phyloP scores from a whole-genome alignment of 2,113 vertebrate genomes.

The Aegithalos caudatus region DNA sequence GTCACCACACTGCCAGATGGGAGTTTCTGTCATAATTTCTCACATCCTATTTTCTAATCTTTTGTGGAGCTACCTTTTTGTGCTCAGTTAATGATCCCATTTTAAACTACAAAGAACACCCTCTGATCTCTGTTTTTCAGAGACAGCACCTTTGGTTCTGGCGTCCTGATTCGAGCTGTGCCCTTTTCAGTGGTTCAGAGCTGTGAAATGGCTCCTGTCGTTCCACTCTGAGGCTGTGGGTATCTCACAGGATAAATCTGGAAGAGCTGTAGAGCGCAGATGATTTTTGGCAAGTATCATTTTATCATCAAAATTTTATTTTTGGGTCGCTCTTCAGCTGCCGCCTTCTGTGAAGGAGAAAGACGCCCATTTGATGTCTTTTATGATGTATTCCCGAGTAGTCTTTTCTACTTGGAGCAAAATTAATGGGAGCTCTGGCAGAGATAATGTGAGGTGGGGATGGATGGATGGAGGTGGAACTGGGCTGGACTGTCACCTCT shows the following conservation, averaged over 20 bases:
- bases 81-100: neutral
- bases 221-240: neutral
- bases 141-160: neutral
- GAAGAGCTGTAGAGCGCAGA: neutral
- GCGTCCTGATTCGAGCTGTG: neutral
- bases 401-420: neutral
- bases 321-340: constrained; percentile 39
- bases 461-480: neutral
- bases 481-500: neutral
- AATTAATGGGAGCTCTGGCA: neutral
- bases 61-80: neutral
- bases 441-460: neutral
- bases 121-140: neutral
- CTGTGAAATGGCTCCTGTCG: neutral
- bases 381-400: neutral
- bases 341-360: constrained; percentile 31
- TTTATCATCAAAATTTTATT: constrained; percentile 22
- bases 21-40: neutral
- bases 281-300: constrained; percentile 35
- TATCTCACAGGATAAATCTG: neutral
- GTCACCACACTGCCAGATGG: neutral
- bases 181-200: neutral
- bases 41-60: neutral
- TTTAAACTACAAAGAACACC: neutral
- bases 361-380: neutral